Base-by-base conservation (phyloP, 2,113 vertebrate genomes). In the Grallaria varia region DNA sequence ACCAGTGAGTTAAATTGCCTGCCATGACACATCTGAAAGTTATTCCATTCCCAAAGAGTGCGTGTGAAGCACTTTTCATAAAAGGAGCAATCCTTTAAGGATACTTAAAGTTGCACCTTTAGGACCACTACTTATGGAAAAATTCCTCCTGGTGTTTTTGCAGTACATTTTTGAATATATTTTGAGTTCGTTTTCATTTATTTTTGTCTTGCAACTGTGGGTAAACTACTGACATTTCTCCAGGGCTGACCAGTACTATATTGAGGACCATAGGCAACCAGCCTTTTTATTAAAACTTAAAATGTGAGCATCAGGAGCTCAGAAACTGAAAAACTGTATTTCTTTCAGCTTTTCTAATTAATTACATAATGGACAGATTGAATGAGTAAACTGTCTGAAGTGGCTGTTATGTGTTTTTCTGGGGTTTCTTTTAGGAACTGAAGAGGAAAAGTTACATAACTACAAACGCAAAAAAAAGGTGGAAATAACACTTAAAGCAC, bases 301-400 rank as follows among this genome's bases (percentile, higher is more conserved):
- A 95, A 83, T 67, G 28, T 66, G 71, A 87, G 30, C 56, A 81
- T 53, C 77, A 82, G 80, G 76, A 90, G 17, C 56, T 93, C 73
- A 81, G 84, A 83, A 84, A 60, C 35, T 52, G 53, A 73, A 94
- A 85, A 90, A 60, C 27, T 85, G 1, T 53, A 82, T 87, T 90
- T 91, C 88, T 93, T 52, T 73, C 89, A 92, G 90, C 50, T 95
- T 93, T 92, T 91, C 62, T 82, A 72, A 83, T 89, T 91, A 93
- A 93, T 84, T 93, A 82, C 52, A 37, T 89, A 94, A 92, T 67
- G 71, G 83, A 67, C 89, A 97, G 88, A 93, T 84, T 96, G 91
- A 94, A 86, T 59, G 67, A 60, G 44, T 84, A 95, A 94, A 95
- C 63, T 88, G 82, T 78, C 76, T 89, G 63, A 80, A 79, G n/a